Base-by-base conservation (phyloP, 2,888 invertebrate genomes). In the Hemistola chrysoprasaria region DNA sequence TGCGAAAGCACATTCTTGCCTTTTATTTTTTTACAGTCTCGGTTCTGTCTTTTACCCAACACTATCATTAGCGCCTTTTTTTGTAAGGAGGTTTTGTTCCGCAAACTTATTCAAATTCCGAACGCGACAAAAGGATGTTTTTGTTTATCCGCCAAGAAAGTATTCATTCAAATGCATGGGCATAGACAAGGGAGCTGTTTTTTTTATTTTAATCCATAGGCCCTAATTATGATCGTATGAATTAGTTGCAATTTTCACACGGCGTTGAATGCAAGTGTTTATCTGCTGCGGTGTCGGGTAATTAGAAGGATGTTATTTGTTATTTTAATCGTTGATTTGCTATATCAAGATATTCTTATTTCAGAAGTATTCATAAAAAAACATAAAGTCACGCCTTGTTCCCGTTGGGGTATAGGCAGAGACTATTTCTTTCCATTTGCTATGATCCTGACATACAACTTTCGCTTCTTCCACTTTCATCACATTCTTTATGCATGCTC, bases 31-130 rank as follows among this genome's bases (percentile, higher is more conserved):
- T 16, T 16, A 16, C 16, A 16, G 4, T 16, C 16, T 16, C 16
- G 16, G 16, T 16, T 16, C 16, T 81, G 77, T 81, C 66, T 78
- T 72, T 66, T 50, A 33, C 53, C 60, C 53, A 60, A 62, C 65
- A 63, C 74, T 80, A 75, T 86, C 86, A 88, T 87, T 88, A 88
- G 79, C 82, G 75, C 76, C 71, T 78, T 76, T 78, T 73, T 65
- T 66, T 34, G 24, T 41, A 45, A 29, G 34, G 38, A 44, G 11
- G 34, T 44, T 44, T 44, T 44, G 43, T 44, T 39, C 43, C 29
- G 34, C 43, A 23, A 44, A 62, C 61, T 67, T 66, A 84, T 85
- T 81, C 76, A 80, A 83, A 82, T 81, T 67, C 60, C 50, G 59
- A 64, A 59, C 58, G 56, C 29, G 37, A 84, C 81, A 86, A 84